A percentile compares a stretch with the other conserved stretches of the same genome.
Evolutionary conservation across 2,113 vertebrate genomes (phyloP).

Genomic region (Alces alces): DNA sequence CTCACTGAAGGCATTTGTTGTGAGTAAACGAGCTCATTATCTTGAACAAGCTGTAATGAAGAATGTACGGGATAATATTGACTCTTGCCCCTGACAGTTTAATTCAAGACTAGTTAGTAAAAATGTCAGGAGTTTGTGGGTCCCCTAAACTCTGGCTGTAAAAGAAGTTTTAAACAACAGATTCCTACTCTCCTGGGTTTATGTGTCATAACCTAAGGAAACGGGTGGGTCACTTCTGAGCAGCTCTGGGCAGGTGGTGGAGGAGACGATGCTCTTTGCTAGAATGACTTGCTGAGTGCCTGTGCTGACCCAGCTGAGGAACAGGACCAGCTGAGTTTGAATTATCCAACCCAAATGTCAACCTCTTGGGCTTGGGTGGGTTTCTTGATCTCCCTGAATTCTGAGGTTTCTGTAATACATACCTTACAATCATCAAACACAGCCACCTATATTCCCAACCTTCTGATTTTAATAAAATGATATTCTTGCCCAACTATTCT

Average conservation of each 20-base stretch:
- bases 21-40: background rate
- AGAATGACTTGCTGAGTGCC: background rate
- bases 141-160: background rate
- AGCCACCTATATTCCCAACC: background rate
- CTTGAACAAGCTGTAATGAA: background rate
- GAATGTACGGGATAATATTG: background rate
- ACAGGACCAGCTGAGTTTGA: fast-evolving
- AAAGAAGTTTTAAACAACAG: background rate
- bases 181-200: background rate
- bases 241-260: background rate
- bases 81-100: background rate
- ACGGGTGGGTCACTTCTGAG: background rate
- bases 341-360: background rate
- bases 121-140: background rate
- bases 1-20: background rate
- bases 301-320: background rate
- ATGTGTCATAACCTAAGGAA: background rate
- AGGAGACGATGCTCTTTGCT: background rate
- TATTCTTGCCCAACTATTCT: background rate
- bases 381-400: background rate
- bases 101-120: background rate
- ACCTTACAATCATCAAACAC: background rate
- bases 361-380: background rate
- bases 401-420: background rate
- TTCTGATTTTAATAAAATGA: background rate